phyloP scores from a whole-genome alignment of 1,140 invertebrate species.

The Diorhabda elongata region DNA sequence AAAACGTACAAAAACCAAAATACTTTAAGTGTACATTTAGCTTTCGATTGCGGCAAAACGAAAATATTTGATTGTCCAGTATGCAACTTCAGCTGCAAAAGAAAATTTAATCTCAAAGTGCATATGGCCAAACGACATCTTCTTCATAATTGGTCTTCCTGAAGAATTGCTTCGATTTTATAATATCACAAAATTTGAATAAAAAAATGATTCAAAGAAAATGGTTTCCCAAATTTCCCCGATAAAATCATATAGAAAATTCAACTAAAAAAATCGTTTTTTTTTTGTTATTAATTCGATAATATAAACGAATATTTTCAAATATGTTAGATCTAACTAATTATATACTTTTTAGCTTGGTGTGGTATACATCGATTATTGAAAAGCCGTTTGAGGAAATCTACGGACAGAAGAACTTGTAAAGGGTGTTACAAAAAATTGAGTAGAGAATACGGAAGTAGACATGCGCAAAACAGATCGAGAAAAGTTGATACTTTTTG shows the following conservation, averaged over 20 bases:
- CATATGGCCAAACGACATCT: conserved; percentile 47
- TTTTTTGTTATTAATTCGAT: neutral
- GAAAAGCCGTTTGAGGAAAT: conserved; percentile 5
- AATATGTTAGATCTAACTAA: too few species aligned
- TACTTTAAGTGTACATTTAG: conserved; percentile 22
- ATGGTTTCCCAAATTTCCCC: too few species aligned
- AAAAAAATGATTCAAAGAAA: too few species aligned
- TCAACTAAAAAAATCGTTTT: neutral
- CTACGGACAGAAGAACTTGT: conserved; percentile 13
- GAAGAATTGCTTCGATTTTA: too few species aligned
- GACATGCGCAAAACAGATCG: conserved; percentile 14
- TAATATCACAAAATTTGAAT: too few species aligned
- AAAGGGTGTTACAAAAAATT: conserved; percentile 16
- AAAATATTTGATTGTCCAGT: conserved; percentile 15
- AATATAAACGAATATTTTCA: too few species aligned
- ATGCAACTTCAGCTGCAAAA: conserved; percentile 63
- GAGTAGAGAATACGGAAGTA: conserved; percentile 7
- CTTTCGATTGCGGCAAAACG: conserved; percentile 31
- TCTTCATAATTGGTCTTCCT: neutral
- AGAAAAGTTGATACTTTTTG: conserved; percentile 17
- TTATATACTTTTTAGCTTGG: neutral
- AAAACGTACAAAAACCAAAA: conserved; percentile 31
- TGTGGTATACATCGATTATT: neutral
- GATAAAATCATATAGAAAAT: neutral
- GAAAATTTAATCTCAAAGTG: conserved; percentile 56